Percentiles rank a stretch among this genome's conserved stretches.
phyloP scores from a whole-genome alignment of 2,113 vertebrate species.

The Coracopsis vasa region DNA sequence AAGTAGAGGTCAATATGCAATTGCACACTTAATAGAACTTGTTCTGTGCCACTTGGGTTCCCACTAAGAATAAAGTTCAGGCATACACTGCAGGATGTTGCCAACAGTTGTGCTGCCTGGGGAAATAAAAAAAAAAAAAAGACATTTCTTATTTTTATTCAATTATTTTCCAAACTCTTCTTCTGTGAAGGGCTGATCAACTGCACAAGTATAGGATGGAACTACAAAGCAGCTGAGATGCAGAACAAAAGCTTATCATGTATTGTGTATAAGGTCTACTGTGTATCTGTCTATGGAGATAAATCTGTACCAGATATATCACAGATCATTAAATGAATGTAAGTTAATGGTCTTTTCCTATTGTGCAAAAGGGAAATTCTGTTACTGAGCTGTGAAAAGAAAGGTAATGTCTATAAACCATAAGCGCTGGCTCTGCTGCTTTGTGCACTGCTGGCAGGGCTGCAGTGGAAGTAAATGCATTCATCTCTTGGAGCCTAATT shows the following conservation, averaged over 20 bases:
- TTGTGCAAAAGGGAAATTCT: background rate
- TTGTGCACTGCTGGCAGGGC: background rate
- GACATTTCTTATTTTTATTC: background rate
- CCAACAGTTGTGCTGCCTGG: background rate
- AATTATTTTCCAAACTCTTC: background rate
- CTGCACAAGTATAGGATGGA: background rate
- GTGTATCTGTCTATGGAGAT: background rate
- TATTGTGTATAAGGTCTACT: background rate
- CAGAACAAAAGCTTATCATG: background rate
- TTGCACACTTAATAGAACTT: background rate
- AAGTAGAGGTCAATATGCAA: constrained; percentile 1
- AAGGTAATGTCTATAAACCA: background rate
- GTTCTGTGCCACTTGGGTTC: background rate
- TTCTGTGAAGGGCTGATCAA: background rate
- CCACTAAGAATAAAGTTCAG: background rate
- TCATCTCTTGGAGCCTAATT: background rate
- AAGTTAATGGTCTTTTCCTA: background rate
- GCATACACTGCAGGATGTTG: background rate
- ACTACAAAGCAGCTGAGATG: background rate
- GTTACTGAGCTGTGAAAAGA: background rate
- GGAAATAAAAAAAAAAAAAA: background rate
- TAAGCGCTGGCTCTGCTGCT: background rate
- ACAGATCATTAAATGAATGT: background rate
- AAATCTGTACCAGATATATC: background rate
- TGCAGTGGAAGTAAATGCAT: background rate